Evolutionary conservation across 2,888 invertebrate species (phyloP), one percentile per base, ranked within the genome.

Genomic region (Hydraecia micacea): DNA sequence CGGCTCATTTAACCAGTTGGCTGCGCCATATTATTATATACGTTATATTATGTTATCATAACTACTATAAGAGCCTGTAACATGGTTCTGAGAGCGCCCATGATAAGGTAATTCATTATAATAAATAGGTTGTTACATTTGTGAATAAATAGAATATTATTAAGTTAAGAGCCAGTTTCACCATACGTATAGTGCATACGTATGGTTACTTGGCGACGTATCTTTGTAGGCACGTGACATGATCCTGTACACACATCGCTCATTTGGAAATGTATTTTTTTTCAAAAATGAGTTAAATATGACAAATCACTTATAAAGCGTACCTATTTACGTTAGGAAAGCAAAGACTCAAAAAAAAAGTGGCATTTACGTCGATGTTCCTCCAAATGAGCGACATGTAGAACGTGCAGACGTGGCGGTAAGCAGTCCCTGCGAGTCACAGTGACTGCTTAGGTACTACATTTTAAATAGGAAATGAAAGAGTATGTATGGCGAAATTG

Each of bases 101-200:
- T 75, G 36, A 49, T 9, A n/a, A 49, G 8, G 9, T 62, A n/a
- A 21, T 67, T 67, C 11, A 67, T 28, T 67, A 9, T 18, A 21
- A 18, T 52, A 63, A 3, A 8, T 60, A 58, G 5, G 1, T 58
- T 32, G 13, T 9, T 75, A 76, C 11, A 65, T 82, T 76, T 76
- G 72, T 69, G 52, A 80, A 80, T 80, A 39, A 74, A 36, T 49
- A 36, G 13, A 36, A 28, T 71, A 62, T 71, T 11, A 11, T 36
- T 63, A 67, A 46, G 21, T 67, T 21, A 70, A 25, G 21, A 52
- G 78, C 28, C 25, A 60, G 39, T 78, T 78, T 60, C 67, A 28
- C 39, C 28, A 60, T 28, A 2, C 32, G 1, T 32, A 32, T 32
- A 36, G 5, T 21, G 52, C 52, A 52, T 32, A 11, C n/a, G n/a